A percentile compares a stretch with the other conserved stretches of the same genome.
phyloP scores from a whole-genome alignment of 1,140 invertebrate genomes.

The Drosophila ogumai region DNA sequence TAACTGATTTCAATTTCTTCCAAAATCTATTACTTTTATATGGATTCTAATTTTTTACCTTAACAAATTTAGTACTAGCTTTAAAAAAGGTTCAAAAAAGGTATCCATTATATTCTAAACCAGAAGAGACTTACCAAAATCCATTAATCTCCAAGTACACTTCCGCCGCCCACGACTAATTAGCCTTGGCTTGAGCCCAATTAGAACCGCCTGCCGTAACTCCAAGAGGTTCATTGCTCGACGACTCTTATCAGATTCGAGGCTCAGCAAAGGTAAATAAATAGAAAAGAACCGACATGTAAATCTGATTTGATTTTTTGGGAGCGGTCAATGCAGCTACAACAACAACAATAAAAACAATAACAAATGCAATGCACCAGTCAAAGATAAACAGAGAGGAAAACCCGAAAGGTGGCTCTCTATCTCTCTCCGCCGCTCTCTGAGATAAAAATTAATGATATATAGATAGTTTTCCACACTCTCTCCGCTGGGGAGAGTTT shows the following conservation, averaged over 20 bases:
- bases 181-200: constrained; percentile 30
- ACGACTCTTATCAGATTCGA: constrained; percentile 53
- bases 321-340: constrained; percentile 64
- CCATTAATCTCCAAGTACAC: constrained; percentile 8
- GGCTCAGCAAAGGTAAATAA: constrained; percentile 43
- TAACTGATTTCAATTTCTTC: no score
- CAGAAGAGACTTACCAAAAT: no score
- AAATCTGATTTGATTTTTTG: constrained; percentile 70
- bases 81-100: not conserved
- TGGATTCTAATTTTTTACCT: not conserved
- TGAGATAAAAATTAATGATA: constrained; percentile 21
- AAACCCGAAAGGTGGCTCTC: constrained; percentile 2
- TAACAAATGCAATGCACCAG: constrained; percentile 56
- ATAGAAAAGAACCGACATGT: constrained; percentile 39
- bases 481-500: constrained; percentile 21
- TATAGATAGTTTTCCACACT: constrained; percentile 27
- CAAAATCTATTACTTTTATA: no score
- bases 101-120: no score
- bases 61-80: not conserved
- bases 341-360: constrained; percentile 31
- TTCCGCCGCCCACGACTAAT: constrained; percentile 40
- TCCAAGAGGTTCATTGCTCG: constrained; percentile 19
- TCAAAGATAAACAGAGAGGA: constrained; percentile 77
- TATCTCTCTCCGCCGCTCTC: constrained; percentile 17
- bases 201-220: not conserved